Conservation (phyloP, 1,140 invertebrate genomes). For the Drosophila sp. region DNA sequence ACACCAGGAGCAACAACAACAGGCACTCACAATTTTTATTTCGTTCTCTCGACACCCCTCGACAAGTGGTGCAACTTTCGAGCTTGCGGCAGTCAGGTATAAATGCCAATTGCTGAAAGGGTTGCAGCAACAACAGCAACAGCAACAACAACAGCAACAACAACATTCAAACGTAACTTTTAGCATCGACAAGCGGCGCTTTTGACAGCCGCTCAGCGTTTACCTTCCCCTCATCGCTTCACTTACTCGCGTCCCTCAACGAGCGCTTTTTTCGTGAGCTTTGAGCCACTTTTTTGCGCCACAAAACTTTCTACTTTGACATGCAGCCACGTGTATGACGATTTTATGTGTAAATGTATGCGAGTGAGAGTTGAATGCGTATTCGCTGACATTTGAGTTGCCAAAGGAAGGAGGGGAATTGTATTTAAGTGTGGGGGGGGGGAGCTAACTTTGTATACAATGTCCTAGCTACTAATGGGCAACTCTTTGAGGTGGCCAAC, state of each 20-base stretch:
- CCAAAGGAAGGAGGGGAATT: not conserved
- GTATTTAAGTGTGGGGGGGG: no score
- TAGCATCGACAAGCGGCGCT: slow-evolving; percentile 70
- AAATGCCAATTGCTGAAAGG: slow-evolving; percentile 66
- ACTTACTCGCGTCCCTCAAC: not conserved
- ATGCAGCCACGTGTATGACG: slow-evolving; percentile 72
- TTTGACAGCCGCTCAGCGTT: slow-evolving; percentile 64
- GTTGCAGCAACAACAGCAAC: slow-evolving; percentile 53
- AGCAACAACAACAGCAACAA: slow-evolving; percentile 12
- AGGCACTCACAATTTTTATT: slow-evolving; percentile 26
- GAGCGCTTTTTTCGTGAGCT: slow-evolving; percentile 38
- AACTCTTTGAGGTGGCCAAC: slow-evolving; percentile 40
- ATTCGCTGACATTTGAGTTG: slow-evolving; percentile 48
- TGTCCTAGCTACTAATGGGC: slow-evolving; percentile 17
- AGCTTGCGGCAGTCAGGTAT: slow-evolving; percentile 45
- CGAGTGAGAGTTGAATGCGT: slow-evolving; percentile 47
- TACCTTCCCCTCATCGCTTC: not conserved
- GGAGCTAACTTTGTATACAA: slow-evolving; percentile 15
- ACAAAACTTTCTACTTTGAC: slow-evolving; percentile 80
- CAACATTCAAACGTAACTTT: slow-evolving; percentile 41
- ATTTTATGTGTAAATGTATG: slow-evolving; percentile 26
- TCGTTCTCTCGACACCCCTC: not conserved
- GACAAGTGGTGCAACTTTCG: slow-evolving; percentile 46
- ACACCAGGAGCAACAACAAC: slow-evolving; percentile 12
- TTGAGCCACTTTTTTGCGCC: slow-evolving; percentile 60